These are phyloP conservation scores for Xylocopa sonorina DNA, from an alignment of 1,140 invertebrate species.

Conservation along the genomic window DNA sequence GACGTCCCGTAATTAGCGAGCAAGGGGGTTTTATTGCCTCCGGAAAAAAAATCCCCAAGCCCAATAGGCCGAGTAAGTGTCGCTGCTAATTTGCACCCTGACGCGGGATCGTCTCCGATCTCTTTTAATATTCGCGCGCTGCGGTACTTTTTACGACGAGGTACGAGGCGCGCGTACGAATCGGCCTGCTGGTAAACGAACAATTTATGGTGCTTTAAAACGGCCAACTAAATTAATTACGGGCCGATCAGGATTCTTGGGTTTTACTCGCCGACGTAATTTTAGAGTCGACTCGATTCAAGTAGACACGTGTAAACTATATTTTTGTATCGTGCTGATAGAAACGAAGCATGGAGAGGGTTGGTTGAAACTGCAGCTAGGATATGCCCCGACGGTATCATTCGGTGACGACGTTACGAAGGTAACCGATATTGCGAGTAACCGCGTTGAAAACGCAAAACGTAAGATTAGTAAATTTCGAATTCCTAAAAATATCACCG, in stretches of 20 bases:
- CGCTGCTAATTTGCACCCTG: background rate
- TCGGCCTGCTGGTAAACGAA: background rate
- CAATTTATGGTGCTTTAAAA: conserved; percentile 47
- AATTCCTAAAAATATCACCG: too few relatives aligned
- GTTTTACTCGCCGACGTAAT: too few relatives aligned
- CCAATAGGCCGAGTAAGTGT: background rate
- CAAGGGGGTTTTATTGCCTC: background rate
- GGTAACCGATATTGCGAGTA: too few relatives aligned
- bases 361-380: too few relatives aligned
- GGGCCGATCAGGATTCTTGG: conserved; percentile 51
- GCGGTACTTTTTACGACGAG: background rate
- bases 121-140: background rate
- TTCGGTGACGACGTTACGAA: too few relatives aligned
- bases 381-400: too few relatives aligned
- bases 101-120: background rate
- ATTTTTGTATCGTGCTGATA: too few relatives aligned
- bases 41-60: background rate
- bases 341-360: too few relatives aligned
- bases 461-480: too few relatives aligned
- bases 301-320: too few relatives aligned
- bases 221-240: conserved; percentile 55
- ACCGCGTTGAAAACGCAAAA: too few relatives aligned
- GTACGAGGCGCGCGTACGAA: background rate
- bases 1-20: background rate
- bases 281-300: too few relatives aligned